phyloP scores from a whole-genome alignment of 92 coral and sea anemone species.

The Actinostola sp. region DNA sequence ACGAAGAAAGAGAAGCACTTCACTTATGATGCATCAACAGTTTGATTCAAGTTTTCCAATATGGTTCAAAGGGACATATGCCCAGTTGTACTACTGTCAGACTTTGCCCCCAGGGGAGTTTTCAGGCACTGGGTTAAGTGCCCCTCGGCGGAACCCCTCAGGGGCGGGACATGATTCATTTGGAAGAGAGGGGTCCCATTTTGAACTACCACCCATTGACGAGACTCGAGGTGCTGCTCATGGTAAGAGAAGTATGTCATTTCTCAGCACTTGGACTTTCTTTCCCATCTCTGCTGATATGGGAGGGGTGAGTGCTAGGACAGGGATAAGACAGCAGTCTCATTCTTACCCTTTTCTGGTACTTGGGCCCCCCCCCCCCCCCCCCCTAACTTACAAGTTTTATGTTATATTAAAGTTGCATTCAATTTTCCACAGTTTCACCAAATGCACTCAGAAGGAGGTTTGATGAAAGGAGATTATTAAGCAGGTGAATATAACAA shows the following conservation, averaged over 20 bases:
- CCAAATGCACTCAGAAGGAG: constrained; percentile 20
- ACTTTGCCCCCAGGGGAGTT: constrained; percentile 97
- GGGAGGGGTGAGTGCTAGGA: too few relatives aligned
- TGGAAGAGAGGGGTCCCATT: not conserved
- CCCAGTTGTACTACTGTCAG: constrained; percentile 85
- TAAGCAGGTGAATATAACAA: constrained; percentile 15
- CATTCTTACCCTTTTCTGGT: too few relatives aligned
- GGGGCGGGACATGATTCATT: constrained; percentile 15
- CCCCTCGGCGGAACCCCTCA: constrained; percentile 75
- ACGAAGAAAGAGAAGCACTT: constrained; percentile 48
- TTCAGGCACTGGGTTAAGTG: constrained; percentile 84
- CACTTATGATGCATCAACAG: constrained; percentile 97
- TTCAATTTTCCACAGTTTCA: not conserved
- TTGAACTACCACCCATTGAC: constrained; percentile 53
- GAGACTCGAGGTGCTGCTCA: constrained; percentile 22
- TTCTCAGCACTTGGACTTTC: not conserved
- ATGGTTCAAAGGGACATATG: constrained; percentile 81
- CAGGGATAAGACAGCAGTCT: too few relatives aligned
- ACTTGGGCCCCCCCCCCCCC: not conserved
- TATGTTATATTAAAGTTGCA: not conserved
- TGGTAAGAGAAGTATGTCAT: constrained; percentile 13
- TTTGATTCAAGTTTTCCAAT: constrained; percentile 89
- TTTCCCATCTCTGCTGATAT: not conserved
- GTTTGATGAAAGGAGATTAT: constrained; percentile 10
- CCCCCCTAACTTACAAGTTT: not conserved